Evolutionary conservation across 2,113 vertebrate species (phyloP).

Genomic region (Anas platyrhynchos): DNA sequence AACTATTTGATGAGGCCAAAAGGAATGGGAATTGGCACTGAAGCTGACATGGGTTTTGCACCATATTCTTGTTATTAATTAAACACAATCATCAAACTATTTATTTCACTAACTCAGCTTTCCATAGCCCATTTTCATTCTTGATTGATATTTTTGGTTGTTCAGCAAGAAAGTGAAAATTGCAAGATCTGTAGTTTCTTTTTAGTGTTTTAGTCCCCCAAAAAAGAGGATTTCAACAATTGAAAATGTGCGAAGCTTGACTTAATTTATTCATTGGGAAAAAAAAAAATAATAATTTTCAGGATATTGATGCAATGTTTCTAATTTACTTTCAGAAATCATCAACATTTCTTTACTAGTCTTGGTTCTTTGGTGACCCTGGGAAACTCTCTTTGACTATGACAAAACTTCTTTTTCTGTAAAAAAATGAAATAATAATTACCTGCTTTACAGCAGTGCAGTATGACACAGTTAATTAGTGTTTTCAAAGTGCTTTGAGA

Average conservation of each 20-base stretch:
- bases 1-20: background rate
- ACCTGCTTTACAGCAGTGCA: constrained; percentile 58
- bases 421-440: constrained; percentile 64
- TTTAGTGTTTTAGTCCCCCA: background rate
- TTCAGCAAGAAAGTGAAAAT: constrained; percentile 25
- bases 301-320: constrained; percentile 26
- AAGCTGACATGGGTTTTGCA: background rate
- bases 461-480: constrained; percentile 63
- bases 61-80: constrained; percentile 22
- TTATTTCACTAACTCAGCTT: constrained; percentile 27
- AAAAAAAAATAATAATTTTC: constrained; percentile 22
- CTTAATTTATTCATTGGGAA: constrained; percentile 9
- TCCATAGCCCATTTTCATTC: constrained; percentile 12
- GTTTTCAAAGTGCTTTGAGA: constrained; percentile 72
- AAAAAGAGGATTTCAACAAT: constrained; percentile 18
- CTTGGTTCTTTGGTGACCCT: constrained; percentile 41
- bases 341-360: constrained; percentile 24
- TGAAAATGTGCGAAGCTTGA: background rate
- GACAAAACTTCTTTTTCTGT: constrained; percentile 20
- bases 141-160: constrained; percentile 27
- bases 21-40: background rate
- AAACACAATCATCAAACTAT: constrained; percentile 16
- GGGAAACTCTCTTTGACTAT: constrained; percentile 23
- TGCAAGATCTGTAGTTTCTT: background rate
- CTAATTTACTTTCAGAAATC: constrained; percentile 39